phyloP scores from a whole-genome alignment of 2,888 invertebrate genomes.

The Scrobipalpa atriplicella region DNA sequence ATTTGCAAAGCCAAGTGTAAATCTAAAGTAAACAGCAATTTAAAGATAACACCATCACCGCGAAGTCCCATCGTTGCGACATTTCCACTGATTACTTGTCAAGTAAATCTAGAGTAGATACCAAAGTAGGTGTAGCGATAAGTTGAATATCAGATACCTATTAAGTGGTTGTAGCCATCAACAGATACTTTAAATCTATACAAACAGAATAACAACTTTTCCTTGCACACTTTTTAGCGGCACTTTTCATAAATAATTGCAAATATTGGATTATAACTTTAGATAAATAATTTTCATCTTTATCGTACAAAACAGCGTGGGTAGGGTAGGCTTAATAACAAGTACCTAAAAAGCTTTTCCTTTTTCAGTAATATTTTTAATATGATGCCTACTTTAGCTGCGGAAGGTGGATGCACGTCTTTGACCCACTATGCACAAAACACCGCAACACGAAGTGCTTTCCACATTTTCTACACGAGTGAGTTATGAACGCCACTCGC shows the following conservation, averaged over 20 bases:
- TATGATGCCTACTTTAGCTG: no score
- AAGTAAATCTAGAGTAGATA: conserved; percentile 46
- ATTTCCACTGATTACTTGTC: conserved; percentile 40
- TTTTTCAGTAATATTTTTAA: not conserved
- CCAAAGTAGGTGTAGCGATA: conserved; percentile 42
- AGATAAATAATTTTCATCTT: no score
- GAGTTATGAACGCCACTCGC: conserved; percentile 9
- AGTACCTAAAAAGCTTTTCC: not conserved
- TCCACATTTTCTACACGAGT: conserved; percentile 25
- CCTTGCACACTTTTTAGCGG: not conserved
- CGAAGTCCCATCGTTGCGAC: conserved; percentile 41
- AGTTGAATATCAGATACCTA: conserved; percentile 46
- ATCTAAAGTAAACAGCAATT: conserved; percentile 35
- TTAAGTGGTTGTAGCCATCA: conserved; percentile 42
- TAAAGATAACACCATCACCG: conserved; percentile 44
- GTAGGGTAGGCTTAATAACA: no score
- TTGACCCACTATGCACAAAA: conserved; percentile 25
- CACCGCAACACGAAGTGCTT: conserved; percentile 22
- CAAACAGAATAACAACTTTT: not conserved
- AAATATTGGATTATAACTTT: no score
- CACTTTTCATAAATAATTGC: no score
- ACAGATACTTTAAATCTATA: conserved; percentile 22
- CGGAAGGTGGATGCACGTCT: conserved; percentile 40
- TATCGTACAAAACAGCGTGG: no score
- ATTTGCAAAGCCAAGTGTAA: conserved; percentile 29